A percentile compares a stretch with the other conserved stretches of the same genome.
Evolutionary conservation across 2,888 invertebrate genomes (phyloP).

Genomic region (Atethmia centrago): DNA sequence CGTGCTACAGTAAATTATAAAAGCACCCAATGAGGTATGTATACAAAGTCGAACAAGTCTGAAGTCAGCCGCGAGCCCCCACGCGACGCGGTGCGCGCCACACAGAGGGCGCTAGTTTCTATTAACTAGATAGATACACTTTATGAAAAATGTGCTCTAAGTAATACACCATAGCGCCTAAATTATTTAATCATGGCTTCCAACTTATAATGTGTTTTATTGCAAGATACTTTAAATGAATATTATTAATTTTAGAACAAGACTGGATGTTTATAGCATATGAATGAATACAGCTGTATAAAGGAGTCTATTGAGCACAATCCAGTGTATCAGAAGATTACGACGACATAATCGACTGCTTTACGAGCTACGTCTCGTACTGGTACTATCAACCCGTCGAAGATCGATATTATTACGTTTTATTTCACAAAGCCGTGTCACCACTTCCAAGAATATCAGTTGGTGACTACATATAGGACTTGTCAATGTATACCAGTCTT

Average conservation of each 20-base stretch:
- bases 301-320: conserved; percentile 31
- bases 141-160: conserved; percentile 43
- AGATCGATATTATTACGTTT: conserved; percentile 29
- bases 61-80: conserved; percentile 21
- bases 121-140: conserved; percentile 37
- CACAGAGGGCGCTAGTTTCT: conserved; percentile 45
- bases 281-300: conserved; percentile 36
- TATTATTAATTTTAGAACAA: conserved; percentile 47
- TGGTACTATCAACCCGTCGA: conserved; percentile 2
- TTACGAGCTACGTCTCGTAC: background rate
- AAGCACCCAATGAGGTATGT: background rate
- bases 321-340: background rate
- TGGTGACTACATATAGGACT: background rate
- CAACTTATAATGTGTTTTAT: conserved; percentile 47
- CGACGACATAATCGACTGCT: conserved; percentile 14
- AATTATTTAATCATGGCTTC: conserved; percentile 59
- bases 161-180: conserved; percentile 21
- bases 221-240: conserved; percentile 40
- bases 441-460: conserved; percentile 1
- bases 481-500: background rate
- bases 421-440: conserved; percentile 10
- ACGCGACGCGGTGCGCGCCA: conserved; percentile 9
- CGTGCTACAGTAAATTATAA: background rate
- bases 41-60: conserved; percentile 43
- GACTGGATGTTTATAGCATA: conserved; percentile 53